Base-by-base conservation (phyloP, 2,113 vertebrate species). In the Geococcyx californianus region DNA sequence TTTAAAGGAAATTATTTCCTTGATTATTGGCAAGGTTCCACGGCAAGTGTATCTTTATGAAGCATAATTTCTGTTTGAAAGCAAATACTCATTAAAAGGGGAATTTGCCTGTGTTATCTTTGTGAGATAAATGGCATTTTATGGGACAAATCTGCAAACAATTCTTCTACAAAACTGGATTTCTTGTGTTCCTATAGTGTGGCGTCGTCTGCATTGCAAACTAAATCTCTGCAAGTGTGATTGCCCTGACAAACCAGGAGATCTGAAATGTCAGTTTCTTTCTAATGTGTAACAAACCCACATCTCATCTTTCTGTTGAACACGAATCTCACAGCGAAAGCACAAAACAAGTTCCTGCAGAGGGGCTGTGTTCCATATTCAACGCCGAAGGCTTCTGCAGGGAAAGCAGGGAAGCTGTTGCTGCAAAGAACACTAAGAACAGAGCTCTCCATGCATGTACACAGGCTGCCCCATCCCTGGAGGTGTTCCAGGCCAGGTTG, bases 151-250 rank as follows among this genome's bases (percentile, higher is more conserved):
- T 36, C 55, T 54, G 19, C 44, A 68, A 54, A 54, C 44, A 45
- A 24, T 52, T 20, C 21, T 33, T 21, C 15, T 42, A 24, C 19
- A 5, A 16, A 36, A 3, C 16, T 54, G 64, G 11, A 16, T 26
- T 44, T 40, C 49, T 72, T 0, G 0, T 73, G 7, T 36, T 34
- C 23, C 29, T 62, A n/a, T 2, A 25, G 9, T 16, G 21, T 23
- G n/a, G 45, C 1, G 1, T 31, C 72, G 12, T 56, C 28, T 62
- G 42, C 66, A 45, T 9, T 73, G 66, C 29, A 47, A 26, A 63
- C 12, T 36, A 19, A 69, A 42, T 74, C 45, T 36, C 36, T 20
- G 54, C 23, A 5, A 4, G 2, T 14, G 7, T 24, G 31, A 58
- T 13, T 36, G 42, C 67, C 36, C 36, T 47, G 52, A 56, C 25